Base-by-base conservation (phyloP, 2,888 invertebrate species). In the Cryptophagus acutangulus region DNA sequence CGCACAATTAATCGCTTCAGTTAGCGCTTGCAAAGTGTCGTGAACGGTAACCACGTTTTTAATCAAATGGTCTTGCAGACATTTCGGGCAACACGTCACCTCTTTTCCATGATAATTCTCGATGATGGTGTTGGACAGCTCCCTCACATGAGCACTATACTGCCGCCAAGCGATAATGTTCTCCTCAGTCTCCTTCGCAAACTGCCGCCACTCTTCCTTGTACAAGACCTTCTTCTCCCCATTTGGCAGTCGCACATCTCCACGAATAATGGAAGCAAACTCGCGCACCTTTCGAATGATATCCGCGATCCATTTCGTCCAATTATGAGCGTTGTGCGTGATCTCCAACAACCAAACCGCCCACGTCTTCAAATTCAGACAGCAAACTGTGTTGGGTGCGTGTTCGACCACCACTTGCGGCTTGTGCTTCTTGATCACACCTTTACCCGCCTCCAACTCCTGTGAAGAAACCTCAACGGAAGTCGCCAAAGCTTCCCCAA, bases 361-460 rank as follows among this genome's bases (percentile, higher is more conserved):
- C 66, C 65, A 67, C 3, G 62, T 60, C 48, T 67, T 67, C 17
- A 67, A 45, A 1, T 66, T 63, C 24, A 66, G 49, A 40, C 66
- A 67, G 36, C 67, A 67, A 9, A 66, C 59, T 0, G 58, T 59
- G 38, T 59, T 58, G 1, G 65, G 62, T 1, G 55, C 46, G 43
- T 67, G 67, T 43, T 65, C 63, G 20, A 54, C 51, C 1, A 57
- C 49, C 16, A 49, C 49, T 0, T 56, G 47, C 6, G 64, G 63
- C 43, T 57, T 59, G 46, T 63, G 63, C 2, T 56, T 58, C 18
- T 51, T 53, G 31, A 63, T 61, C 9, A 55, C 38, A 15, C 24
- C 24, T 20, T 35, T 24, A 24, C 35, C 35, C 31, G 10, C 15
- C 31, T 38, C 13, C 28, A 14, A 2, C 14, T 28, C 15, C 20